Percentiles rank a stretch among this genome's conserved stretches.
These are phyloP conservation scores for Eclectus roratus DNA, from an alignment of 2,113 vertebrate genomes.

Conservation along the genomic window DNA sequence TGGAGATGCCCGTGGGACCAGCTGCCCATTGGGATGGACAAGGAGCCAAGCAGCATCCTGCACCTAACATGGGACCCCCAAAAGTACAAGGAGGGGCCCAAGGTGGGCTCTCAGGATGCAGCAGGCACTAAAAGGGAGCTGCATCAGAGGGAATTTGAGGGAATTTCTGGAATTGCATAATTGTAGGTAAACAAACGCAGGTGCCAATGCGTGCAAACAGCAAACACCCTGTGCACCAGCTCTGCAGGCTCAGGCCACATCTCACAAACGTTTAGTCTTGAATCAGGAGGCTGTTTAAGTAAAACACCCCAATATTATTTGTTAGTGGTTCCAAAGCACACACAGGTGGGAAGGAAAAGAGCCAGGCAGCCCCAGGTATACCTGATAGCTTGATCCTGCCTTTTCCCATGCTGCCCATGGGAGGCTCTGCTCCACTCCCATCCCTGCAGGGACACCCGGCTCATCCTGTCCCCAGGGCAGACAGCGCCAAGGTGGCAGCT, in stretches of 20 bases:
- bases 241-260: background rate
- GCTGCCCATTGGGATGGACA: rapidly evolving
- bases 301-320: background rate
- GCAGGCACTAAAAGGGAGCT: background rate
- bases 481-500: rapidly evolving
- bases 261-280: background rate
- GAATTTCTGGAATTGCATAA: background rate
- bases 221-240: background rate
- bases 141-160: background rate
- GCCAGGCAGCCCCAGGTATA: background rate
- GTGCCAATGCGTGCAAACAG: rapidly evolving
- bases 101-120: background rate
- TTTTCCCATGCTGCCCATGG: rapidly evolving
- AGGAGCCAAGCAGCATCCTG: background rate
- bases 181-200: rapidly evolving
- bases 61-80: rapidly evolving
- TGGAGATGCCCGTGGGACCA: background rate
- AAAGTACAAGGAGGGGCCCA: too few species aligned
- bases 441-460: background rate
- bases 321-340: background rate
- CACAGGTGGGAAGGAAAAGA: background rate
- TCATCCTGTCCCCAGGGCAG: background rate
- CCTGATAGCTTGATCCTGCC: rapidly evolving
- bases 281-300: background rate
- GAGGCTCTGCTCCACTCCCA: background rate